Evolutionary conservation across 2,797 vertebrate genomes (phyloP), one percentile per base, ranked within the genome.

Genomic region (Crax fasciolata): DNA sequence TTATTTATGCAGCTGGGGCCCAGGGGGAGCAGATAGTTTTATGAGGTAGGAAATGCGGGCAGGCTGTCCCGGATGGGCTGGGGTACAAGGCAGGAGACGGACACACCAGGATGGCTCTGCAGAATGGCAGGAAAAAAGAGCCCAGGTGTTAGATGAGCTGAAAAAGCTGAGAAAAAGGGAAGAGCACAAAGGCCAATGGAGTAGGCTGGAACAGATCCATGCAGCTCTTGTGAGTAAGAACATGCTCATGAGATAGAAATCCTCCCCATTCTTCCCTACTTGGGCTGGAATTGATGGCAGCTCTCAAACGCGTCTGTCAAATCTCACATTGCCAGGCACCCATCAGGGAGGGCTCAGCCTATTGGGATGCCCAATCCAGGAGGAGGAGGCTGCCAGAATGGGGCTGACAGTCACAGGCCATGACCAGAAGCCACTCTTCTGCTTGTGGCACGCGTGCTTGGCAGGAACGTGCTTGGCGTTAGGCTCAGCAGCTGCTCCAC

Each of bases 401-500:
- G 30, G 32, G 2, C 48, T 11, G 24, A 23, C 62, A 38, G 43
- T 75, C 46, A 32, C 1, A 0, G 17, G 39, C 27, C 41, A 2
- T 43, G 49, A 12, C 11, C 51, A 41, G n/a, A 28, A 77, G 46
- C n/a, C 63, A 13, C 13, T 11, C 0, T 12, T 4, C 24, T 68
- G 46, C 51, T 78, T 0, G 0, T 41, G 73, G 30, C 7, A 1
- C 3, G 11, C 0, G 0, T 4, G 0, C 75, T 44, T 61, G 19
- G 12, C 38, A 18, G 58, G 30, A 38, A 9, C 35, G 35, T 35
- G 35, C 35, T 21, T 75, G 27, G 19, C 38, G 41, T 41, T 30
- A 28, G 21, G 65, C 16, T 83, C 13, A 41, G 23, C 1, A 6
- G 30, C 35, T 35, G 51, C 38, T 0, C 28, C 4, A 1, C 54